Evolutionary conservation across 2,113 vertebrate species (phyloP).

Genomic region (human): DNA sequence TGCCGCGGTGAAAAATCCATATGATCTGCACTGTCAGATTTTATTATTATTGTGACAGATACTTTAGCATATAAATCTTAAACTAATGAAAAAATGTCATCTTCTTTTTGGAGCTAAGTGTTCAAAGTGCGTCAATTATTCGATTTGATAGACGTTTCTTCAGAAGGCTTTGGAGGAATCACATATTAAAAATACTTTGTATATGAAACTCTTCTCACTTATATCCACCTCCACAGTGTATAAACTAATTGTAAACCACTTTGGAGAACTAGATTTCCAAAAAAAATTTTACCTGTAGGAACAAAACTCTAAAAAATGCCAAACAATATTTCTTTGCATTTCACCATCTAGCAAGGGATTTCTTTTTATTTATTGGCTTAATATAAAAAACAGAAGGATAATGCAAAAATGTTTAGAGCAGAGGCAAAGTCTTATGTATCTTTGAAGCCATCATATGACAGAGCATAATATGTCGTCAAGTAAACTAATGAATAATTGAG

Average conservation of each 20-base stretch:
- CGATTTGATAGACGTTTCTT: conserved; percentile 82
- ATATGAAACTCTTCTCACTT: conserved; percentile 72
- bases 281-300: conserved; percentile 43
- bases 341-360: background rate
- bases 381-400: conserved; percentile 27
- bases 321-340: conserved; percentile 42
- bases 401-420: background rate
- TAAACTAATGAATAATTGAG: background rate
- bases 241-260: conserved; percentile 79
- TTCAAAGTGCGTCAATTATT: conserved; percentile 82
- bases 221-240: conserved; percentile 57
- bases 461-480: background rate
- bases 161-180: conserved; percentile 77
- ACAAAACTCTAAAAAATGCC: conserved; percentile 46
- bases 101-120: conserved; percentile 82
- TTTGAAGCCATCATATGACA: background rate
- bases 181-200: conserved; percentile 78
- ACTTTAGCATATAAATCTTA: conserved; percentile 82
- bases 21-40: conserved; percentile 85
- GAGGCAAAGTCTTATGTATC: background rate
- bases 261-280: conserved; percentile 58
- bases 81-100: conserved; percentile 87
- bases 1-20: conserved; percentile 74
- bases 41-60: conserved; percentile 88
- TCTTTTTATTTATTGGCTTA: conserved; percentile 51